These are phyloP conservation scores for Holocentrus rufus DNA, from an alignment of 2,797 vertebrate species.

Conservation along the genomic window DNA sequence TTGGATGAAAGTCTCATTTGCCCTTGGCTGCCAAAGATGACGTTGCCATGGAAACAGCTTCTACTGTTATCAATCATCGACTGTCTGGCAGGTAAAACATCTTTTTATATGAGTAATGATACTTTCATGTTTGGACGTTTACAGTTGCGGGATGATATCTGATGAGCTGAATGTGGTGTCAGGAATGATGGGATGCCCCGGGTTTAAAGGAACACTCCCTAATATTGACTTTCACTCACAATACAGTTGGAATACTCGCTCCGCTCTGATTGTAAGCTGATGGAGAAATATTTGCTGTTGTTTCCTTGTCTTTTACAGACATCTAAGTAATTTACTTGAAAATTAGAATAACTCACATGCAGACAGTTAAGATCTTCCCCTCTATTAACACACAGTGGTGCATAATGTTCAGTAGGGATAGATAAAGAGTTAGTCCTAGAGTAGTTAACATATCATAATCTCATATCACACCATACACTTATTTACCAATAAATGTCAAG, in stretches of 20 bases:
- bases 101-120: constrained; percentile 74
- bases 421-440: no score
- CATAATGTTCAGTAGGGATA: no score
- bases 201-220: constrained; percentile 66
- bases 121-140: constrained; percentile 71
- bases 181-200: constrained; percentile 55
- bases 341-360: constrained; percentile 2
- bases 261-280: constrained; percentile 17
- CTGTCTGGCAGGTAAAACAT: constrained; percentile 91
- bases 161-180: constrained; percentile 61
- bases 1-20: constrained; percentile 84
- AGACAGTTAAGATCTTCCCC: no score
- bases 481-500: no score
- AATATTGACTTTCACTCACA: constrained; percentile 68
- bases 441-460: no score
- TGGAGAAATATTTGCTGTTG: neutral
- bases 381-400: no score
- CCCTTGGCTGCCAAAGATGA: constrained; percentile 89
- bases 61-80: constrained; percentile 89
- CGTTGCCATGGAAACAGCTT: constrained; percentile 94
- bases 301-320: constrained; percentile 20
- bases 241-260: constrained; percentile 35
- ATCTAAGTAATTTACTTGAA: neutral
- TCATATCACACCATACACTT: no score
- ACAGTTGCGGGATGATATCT: constrained; percentile 59